phyloP scores from a whole-genome alignment of 1,140 invertebrate genomes.

The Epicauta chinensis region DNA sequence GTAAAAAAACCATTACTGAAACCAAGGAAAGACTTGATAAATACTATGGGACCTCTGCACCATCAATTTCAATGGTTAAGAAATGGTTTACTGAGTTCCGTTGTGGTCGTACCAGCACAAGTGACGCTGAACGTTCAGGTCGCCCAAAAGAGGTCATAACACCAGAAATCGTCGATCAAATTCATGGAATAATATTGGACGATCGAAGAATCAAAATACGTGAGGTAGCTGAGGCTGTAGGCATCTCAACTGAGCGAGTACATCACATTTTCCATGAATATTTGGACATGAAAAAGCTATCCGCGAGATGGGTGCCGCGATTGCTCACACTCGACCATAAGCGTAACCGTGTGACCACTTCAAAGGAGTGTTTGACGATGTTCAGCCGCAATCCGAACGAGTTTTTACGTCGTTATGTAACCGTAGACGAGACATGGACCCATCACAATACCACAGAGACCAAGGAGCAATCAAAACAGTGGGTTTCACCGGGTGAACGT shows the following conservation, averaged over 20 bases:
- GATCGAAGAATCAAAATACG: slow-evolving; percentile 19
- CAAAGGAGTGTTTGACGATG: slow-evolving; percentile 33
- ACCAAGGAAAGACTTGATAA: no score
- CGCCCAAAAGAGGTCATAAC: background rate
- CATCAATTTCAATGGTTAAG: no score
- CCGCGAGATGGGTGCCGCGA: no score
- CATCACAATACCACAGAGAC: slow-evolving; percentile 39
- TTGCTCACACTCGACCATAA: slow-evolving; percentile 33
- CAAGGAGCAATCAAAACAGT: slow-evolving; percentile 39
- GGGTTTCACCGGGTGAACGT: slow-evolving; percentile 27
- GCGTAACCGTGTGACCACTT: slow-evolving; percentile 22
- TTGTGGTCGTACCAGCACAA: slow-evolving; percentile 27
- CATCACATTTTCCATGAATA: slow-evolving; percentile 20
- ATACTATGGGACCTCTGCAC: no score
- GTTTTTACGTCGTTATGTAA: slow-evolving; percentile 24
- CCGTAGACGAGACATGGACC: slow-evolving; percentile 43
- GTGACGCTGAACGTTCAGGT: slow-evolving; percentile 5
- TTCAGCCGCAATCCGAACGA: slow-evolving; percentile 34
- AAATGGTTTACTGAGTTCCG: slow-evolving; percentile 32
- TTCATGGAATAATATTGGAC: background rate
- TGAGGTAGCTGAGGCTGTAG: slow-evolving; percentile 22
- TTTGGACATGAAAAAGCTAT: slow-evolving; percentile 20
- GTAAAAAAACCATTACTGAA: background rate
- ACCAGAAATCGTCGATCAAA: slow-evolving; percentile 1
- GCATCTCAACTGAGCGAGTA: slow-evolving; percentile 21